A percentile compares a stretch with the other conserved stretches of the same genome.
phyloP scores from a whole-genome alignment of 2,888 invertebrate genomes.

The Tetramorium bicarinatum region DNA sequence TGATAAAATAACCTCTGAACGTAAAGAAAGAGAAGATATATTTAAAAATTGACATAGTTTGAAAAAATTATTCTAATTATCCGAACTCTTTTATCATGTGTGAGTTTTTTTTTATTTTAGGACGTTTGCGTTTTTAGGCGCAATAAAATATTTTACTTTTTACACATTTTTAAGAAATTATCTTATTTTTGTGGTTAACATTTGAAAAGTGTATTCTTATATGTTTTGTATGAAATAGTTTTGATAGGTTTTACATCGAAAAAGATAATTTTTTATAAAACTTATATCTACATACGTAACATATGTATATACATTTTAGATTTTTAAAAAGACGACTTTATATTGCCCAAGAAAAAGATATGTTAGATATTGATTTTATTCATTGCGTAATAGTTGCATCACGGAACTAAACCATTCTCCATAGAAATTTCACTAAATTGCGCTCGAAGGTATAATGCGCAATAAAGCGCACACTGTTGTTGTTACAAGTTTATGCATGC shows the following conservation, averaged over 20 bases:
- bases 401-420: conserved; percentile 1
- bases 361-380: background rate
- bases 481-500: conserved; percentile 42
- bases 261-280: conserved; percentile 16
- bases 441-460: conserved; percentile 27
- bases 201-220: background rate
- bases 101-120: conserved; percentile 59
- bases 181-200: background rate
- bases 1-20: no score
- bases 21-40: no score
- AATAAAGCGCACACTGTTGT: conserved; percentile 29
- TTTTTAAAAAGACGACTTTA: background rate
- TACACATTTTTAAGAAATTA: background rate
- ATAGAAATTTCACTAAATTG: conserved; percentile 34
- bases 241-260: conserved; percentile 9
- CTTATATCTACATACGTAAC: background rate
- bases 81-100: conserved; percentile 27
- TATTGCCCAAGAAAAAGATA: background rate
- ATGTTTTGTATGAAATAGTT: conserved; percentile 13
- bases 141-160: background rate
- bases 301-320: background rate
- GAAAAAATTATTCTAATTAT: conserved; percentile 66
- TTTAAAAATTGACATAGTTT: conserved; percentile 50
- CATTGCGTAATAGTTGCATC: background rate
- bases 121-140: conserved; percentile 33